Evolutionary conservation across 2,797 vertebrate species (phyloP), one percentile per base, ranked within the genome.

Genomic region (Dendrocincla tyrannina): DNA sequence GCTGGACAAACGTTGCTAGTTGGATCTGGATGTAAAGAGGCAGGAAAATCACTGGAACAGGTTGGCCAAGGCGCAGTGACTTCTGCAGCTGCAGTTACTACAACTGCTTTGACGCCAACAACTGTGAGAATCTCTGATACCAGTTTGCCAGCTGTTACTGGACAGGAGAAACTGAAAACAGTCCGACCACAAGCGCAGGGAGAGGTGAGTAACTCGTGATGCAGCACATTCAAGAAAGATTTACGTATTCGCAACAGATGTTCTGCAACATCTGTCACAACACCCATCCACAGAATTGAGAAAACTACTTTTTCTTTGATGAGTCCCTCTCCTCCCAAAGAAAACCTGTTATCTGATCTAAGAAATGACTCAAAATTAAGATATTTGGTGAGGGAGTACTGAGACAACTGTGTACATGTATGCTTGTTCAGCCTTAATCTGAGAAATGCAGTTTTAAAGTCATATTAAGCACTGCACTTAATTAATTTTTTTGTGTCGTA

Each of bases 81-180:
- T 96, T 95, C 97, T 88, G 82, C 97, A 91, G 70, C 98, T 81
- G 98, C 98, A 93, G 97, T 98, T 82, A 98, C 98, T 96, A 98
- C 98, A 30, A 93, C 98, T 93, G 98, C 98, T 92, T 98, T 98
- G 89, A 98, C 98, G 4, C 97, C 98, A 52, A 98, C 98, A 55
- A 98, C 99, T 14, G 98, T 98, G 94, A 98, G 98, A 94, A 98
- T 98, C 89, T 98, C 98, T n/a, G 98, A 99, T 92, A 98, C 98
- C 91, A 98, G 98, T 67, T 98, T 97, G 96, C 98, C 97, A 94
- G 89, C 94, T 97, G 98, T 97, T 95, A 98, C 96, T 59, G 98
- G 96, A 90, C 98, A 98, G 67, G 99, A 99, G 95, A 98, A 98
- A 66, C 97, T 98, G 97, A 98, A 98, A 85, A 94, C 98, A 25